Conservation (phyloP, 2,888 invertebrate species). For the Dasypogon diadema region DNA sequence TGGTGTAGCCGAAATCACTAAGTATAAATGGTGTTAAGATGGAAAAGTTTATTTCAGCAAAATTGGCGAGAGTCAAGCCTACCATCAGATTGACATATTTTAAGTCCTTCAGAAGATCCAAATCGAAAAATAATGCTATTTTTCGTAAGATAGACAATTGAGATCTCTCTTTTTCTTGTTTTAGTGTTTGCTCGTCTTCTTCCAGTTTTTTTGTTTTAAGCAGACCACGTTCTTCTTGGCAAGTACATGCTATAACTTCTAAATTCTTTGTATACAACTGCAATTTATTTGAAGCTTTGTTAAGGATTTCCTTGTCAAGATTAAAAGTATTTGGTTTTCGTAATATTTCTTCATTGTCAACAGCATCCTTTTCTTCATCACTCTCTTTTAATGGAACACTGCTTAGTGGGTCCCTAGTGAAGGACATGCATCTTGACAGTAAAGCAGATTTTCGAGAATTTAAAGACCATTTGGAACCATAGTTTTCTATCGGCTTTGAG, state of each 20-base stretch:
- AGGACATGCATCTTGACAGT: conserved; percentile 8
- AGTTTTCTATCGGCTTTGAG: conserved; percentile 50
- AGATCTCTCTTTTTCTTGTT: conserved; percentile 62
- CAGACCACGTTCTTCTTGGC: conserved; percentile 58
- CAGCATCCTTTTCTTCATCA: conserved; percentile 23
- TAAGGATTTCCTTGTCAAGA: conserved; percentile 71
- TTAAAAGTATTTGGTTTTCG: conserved; percentile 71
- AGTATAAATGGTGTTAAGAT: conserved; percentile 80
- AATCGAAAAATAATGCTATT: conserved; percentile 76
- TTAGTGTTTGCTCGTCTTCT: conserved; percentile 62
- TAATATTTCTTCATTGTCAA: conserved; percentile 49
- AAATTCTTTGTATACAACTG: conserved; percentile 60
- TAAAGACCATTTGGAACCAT: conserved; percentile 64
- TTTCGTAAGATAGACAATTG: conserved; percentile 71
- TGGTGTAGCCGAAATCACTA: conserved; percentile 74
- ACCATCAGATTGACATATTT: conserved; percentile 79
- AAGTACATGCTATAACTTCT: conserved; percentile 66
- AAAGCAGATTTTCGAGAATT: conserved; percentile 57
- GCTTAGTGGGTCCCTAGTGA: neutral
- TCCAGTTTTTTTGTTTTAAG: conserved; percentile 65
- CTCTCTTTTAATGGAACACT: conserved; percentile 1
- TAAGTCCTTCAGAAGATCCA: conserved; percentile 77
- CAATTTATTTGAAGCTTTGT: conserved; percentile 63
- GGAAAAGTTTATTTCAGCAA: conserved; percentile 80
- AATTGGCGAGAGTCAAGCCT: conserved; percentile 78